phyloP scores from a whole-genome alignment of 1,140 invertebrate genomes.

The Diprion similis region DNA sequence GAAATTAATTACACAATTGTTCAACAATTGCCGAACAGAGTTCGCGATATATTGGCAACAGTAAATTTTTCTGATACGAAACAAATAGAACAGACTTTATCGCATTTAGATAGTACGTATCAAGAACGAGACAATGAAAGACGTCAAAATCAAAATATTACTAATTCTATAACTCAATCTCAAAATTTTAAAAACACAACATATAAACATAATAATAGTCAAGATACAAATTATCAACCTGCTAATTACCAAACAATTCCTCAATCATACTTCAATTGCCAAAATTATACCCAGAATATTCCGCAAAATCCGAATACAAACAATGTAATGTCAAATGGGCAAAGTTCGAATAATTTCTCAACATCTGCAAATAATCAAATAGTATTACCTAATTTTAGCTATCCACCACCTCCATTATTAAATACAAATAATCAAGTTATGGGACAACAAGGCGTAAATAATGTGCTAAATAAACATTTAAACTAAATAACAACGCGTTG shows the following conservation, averaged over 20 bases:
- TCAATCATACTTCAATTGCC: not conserved
- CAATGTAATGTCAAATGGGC: not conserved
- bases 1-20: conserved; percentile 27
- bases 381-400: not conserved
- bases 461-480: not conserved
- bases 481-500: not conserved
- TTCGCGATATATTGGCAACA: conserved; percentile 15
- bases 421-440: not conserved
- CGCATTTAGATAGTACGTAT: conserved; percentile 19
- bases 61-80: conserved; percentile 21
- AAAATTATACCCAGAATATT: not conserved
- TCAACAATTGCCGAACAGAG: conserved; percentile 23
- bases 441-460: not conserved
- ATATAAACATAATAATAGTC: not conserved
- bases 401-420: not conserved
- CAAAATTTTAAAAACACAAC: not conserved
- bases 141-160: not conserved
- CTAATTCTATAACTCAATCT: not conserved
- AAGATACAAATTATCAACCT: not conserved
- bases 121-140: not conserved
- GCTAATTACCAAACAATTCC: not conserved
- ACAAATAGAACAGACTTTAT: conserved; percentile 18
- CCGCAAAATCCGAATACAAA: not conserved
- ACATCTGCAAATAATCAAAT: not conserved
- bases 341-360: not conserved